Base-by-base conservation (phyloP, 2,113 vertebrate genomes). In the Prochilodus magdalenae region DNA sequence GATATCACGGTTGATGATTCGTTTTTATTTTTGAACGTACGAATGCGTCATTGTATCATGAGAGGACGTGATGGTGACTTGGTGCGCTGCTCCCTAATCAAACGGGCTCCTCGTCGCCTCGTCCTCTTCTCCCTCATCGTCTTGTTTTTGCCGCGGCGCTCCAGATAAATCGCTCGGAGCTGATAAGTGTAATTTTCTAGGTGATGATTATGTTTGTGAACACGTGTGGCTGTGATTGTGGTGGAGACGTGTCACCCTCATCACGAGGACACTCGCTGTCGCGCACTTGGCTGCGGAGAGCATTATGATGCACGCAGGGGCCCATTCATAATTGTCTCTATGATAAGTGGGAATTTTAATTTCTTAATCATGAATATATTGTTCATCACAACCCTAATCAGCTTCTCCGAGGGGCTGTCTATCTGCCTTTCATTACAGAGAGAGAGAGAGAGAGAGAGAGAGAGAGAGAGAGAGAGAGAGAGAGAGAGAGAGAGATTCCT, bases 341-440 rank as follows among this genome's bases (percentile, higher is more conserved):
- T 73, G 71, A 51, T 73, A 73, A 73, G 71, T n/a, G 71, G 71
- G 71, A 73, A 16, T 51, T 73, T 73, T 53, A 29, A 53, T 73
- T 73, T 73, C 47, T 53, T 73, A 73, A 51, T 73, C 71, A 73
- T 73, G 29, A 51, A 73, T 73, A 29, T 51, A 73, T 73, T 53
- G n/a, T 51, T 49, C 47, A 53, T 44, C 20, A 53, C 71, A 73
- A 20, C 40, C 29, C 24, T 51, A 49, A 73, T 73, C 71, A 57
- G 44, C 70, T 62, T 66, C 66, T 75, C 65, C 4, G 40, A 44
- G 40, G 40, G 40, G 40, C 8, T 10, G 80, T 67, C n/a, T 14
- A 70, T 75, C 65, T 73, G 69, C 79, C n/a, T 53, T 20, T 16
- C 18, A 16, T 53, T 20, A 53, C 40, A 44, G 40, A 44, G 40